Percentiles rank a stretch among this genome's conserved stretches.
Conservation (phyloP, 1,140 invertebrate genomes). For the Gryllus bimaculatus region DNA sequence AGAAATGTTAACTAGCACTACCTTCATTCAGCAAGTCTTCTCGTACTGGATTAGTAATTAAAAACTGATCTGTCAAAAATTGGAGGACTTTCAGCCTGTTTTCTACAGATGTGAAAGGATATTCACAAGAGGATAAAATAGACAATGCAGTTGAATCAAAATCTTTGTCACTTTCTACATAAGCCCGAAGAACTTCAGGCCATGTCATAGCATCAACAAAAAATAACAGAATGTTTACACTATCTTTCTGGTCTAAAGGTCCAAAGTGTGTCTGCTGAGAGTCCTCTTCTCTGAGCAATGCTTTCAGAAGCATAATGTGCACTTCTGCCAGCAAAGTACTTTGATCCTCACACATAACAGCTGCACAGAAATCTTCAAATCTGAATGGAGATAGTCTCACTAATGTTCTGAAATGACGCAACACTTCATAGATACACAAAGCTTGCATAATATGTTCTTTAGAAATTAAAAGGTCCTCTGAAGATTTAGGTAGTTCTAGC, state of each 20-base stretch:
- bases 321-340: conserved; percentile 82
- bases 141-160: conserved; percentile 62
- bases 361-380: conserved; percentile 92
- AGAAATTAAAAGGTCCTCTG: conserved; percentile 80
- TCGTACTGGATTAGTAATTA: conserved; percentile 84
- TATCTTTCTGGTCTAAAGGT: conserved; percentile 91
- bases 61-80: conserved; percentile 86
- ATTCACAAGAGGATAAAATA: conserved; percentile 64
- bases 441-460: conserved; percentile 68
- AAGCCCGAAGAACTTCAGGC: conserved; percentile 81
- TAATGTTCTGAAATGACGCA: conserved; percentile 81
- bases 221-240: conserved; percentile 85
- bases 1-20: conserved; percentile 31
- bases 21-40: conserved; percentile 92
- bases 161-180: conserved; percentile 77
- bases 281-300: conserved; percentile 88
- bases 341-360: conserved; percentile 84
- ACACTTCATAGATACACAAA: conserved; percentile 84
- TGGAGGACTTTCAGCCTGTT: conserved; percentile 78
- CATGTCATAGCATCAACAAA: conserved; percentile 90
- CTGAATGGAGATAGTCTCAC: conserved; percentile 87
- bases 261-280: conserved; percentile 91
- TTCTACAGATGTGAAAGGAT: conserved; percentile 77
- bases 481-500: conserved; percentile 72
- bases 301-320: conserved; percentile 84